Conservation (phyloP, 2,113 vertebrate species). For the Beaufortia kweichowensis region DNA sequence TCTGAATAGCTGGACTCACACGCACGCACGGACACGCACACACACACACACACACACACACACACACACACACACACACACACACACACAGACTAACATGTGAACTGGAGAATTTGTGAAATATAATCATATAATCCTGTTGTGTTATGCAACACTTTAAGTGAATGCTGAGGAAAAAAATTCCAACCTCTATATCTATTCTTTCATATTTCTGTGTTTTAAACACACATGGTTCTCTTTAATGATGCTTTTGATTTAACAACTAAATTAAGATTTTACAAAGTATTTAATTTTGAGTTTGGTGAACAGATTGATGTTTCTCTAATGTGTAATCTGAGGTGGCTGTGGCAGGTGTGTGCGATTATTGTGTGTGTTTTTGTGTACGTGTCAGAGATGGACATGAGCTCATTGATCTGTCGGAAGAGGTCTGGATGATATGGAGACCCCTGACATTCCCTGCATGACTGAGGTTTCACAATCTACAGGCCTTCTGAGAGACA, state of each 20-base stretch:
- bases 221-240: neutral
- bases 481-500: neutral
- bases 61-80: no score
- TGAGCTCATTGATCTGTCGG: constrained; percentile 38
- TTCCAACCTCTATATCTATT: no score
- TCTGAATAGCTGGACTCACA: neutral
- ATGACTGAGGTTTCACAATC: neutral
- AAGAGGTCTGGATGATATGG: constrained; percentile 24
- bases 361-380: constrained; percentile 27
- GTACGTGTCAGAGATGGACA: constrained; percentile 36
- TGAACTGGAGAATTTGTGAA: constrained; percentile 25
- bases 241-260: no score
- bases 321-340: constrained; percentile 32
- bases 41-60: constrained; percentile 3
- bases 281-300: no score
- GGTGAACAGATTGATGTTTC: neutral
- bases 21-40: neutral
- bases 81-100: neutral
- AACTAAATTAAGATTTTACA: no score
- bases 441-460: constrained; percentile 5
- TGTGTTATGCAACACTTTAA: constrained; percentile 65
- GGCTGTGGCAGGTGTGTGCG: constrained; percentile 15
- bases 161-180: neutral
- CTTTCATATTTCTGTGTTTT: neutral
- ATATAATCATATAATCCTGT: constrained; percentile 65